Evolutionary conservation across 1,140 invertebrate species (phyloP).

Genomic region (Eueides isabella): DNA sequence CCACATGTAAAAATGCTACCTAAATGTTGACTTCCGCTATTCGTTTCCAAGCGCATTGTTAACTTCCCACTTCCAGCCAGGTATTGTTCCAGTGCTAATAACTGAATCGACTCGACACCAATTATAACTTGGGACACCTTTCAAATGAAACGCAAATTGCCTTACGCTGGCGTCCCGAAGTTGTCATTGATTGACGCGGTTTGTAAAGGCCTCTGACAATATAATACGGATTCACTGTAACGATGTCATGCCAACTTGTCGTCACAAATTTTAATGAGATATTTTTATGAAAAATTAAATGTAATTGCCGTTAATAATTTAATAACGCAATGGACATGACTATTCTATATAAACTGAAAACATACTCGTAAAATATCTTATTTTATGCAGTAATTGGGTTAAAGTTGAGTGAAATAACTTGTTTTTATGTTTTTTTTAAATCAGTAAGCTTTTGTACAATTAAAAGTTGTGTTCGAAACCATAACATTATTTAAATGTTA

Average conservation of each 20-base stretch:
- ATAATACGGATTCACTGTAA: slow-evolving; percentile 31
- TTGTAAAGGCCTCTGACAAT: slow-evolving; percentile 35
- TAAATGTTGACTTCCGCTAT: neutral
- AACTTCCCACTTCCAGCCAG: slow-evolving; percentile 11
- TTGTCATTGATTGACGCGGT: slow-evolving; percentile 42
- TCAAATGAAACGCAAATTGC: slow-evolving; percentile 41
- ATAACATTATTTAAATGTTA: no score
- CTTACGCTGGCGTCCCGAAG: slow-evolving; percentile 28
- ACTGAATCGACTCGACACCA: slow-evolving; percentile 31
- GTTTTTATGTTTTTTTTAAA: no score
- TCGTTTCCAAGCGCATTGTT: neutral
- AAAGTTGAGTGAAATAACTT: neutral
- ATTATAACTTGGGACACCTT: slow-evolving; percentile 45
- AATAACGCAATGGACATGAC: neutral
- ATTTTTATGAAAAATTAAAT: slow-evolving; percentile 1
- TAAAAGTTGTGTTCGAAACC: no score
- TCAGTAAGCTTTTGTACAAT: no score
- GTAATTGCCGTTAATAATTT: slow-evolving; percentile 14
- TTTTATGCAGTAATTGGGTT: neutral
- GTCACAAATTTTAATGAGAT: slow-evolving; percentile 13
- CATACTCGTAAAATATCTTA: neutral
- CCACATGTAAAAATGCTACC: neutral
- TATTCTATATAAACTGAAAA: neutral
- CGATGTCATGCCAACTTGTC: slow-evolving; percentile 18
- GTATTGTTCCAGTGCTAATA: slow-evolving; percentile 39